Conservation (phyloP, 53 echinoderm and acorn worm genomes). For the Zoroaster sp. region DNA sequence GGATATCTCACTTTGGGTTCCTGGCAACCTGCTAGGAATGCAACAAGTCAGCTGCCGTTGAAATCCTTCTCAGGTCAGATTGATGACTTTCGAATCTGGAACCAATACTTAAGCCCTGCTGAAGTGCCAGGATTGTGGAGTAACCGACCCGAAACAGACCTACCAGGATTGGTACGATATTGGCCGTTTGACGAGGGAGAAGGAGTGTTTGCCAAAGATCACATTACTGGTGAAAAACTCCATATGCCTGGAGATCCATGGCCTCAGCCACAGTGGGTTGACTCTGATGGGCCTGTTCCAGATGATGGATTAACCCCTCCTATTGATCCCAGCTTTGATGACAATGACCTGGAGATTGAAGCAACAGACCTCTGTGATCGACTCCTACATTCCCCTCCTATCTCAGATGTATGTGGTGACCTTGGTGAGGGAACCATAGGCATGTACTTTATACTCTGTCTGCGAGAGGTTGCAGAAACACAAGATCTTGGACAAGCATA, state of each 20-base stretch:
- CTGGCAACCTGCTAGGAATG: slow-evolving; percentile 74
- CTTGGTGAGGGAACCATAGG: slow-evolving; percentile 54
- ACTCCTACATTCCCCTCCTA: slow-evolving; percentile 55
- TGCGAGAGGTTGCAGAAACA: slow-evolving; percentile 64
- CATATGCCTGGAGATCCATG: slow-evolving; percentile 71
- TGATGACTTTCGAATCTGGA: slow-evolving; percentile 87
- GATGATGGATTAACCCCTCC: slow-evolving; percentile 1
- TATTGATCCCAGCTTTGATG: slow-evolving; percentile 34
- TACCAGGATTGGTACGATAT: slow-evolving; percentile 47
- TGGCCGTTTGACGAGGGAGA: slow-evolving; percentile 95
- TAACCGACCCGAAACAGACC: slow-evolving; percentile 32
- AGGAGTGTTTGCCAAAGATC: slow-evolving; percentile 65
- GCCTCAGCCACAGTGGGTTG: slow-evolving; percentile 75
- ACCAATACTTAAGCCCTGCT: slow-evolving; percentile 69
- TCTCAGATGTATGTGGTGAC: slow-evolving; percentile 58
- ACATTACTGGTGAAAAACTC: slow-evolving; percentile 51
- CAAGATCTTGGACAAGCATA: slow-evolving; percentile 61
- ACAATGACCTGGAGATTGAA: slow-evolving; percentile 14
- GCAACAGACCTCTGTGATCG: slow-evolving; percentile 51
- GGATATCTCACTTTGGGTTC: slow-evolving; percentile 85
- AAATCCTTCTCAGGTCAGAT: slow-evolving; percentile 68
- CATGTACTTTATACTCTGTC: slow-evolving; percentile 68
- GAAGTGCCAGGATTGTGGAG: slow-evolving; percentile 74
- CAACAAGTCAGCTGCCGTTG: slow-evolving; percentile 52
- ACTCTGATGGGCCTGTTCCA: slow-evolving; percentile 70